A percentile compares a stretch with the other conserved stretches of the same genome.
Conservation (phyloP, 2,113 vertebrate species). For the Misgurnus anguillicaudatus region DNA sequence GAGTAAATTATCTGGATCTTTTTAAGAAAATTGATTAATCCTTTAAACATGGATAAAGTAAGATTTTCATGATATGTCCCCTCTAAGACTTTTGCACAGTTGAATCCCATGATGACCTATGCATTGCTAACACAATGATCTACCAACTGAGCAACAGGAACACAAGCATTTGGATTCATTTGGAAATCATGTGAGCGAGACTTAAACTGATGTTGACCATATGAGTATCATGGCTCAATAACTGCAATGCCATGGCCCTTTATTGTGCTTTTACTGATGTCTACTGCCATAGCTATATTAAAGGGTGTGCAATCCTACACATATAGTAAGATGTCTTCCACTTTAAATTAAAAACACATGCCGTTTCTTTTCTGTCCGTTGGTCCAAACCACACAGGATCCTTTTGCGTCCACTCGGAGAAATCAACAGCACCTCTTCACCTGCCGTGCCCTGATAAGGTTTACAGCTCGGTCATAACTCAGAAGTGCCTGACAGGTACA, state of each 20-base stretch:
- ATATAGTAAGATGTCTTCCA: constrained; percentile 72
- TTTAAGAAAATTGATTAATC: too few relatives aligned
- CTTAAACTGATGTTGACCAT: too few relatives aligned
- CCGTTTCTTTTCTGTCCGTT: constrained; percentile 19
- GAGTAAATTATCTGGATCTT: too few relatives aligned
- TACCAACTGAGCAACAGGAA: too few relatives aligned
- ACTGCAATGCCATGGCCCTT: background rate
- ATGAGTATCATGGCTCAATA: background rate
- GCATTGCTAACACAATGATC: too few relatives aligned
- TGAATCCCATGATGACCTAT: too few relatives aligned
- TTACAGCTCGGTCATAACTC: constrained; percentile 16
- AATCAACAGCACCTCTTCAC: constrained; percentile 2
- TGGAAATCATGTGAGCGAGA: too few relatives aligned
- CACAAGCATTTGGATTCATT: too few relatives aligned
- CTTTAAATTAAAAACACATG: constrained; percentile 75
- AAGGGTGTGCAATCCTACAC: constrained; percentile 67
- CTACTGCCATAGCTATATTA: constrained; percentile 66
- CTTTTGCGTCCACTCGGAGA: constrained; percentile 1
- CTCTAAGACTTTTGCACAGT: too few relatives aligned
- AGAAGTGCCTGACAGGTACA: constrained; percentile 7
- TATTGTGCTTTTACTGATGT: constrained; percentile 71
- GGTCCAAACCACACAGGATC: constrained; percentile 63
- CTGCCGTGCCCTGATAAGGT: constrained; percentile 8
- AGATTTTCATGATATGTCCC: too few relatives aligned
- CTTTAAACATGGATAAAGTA: too few relatives aligned